Conservation (phyloP, 2,888 invertebrate species). For the Cephus pygmeus region DNA sequence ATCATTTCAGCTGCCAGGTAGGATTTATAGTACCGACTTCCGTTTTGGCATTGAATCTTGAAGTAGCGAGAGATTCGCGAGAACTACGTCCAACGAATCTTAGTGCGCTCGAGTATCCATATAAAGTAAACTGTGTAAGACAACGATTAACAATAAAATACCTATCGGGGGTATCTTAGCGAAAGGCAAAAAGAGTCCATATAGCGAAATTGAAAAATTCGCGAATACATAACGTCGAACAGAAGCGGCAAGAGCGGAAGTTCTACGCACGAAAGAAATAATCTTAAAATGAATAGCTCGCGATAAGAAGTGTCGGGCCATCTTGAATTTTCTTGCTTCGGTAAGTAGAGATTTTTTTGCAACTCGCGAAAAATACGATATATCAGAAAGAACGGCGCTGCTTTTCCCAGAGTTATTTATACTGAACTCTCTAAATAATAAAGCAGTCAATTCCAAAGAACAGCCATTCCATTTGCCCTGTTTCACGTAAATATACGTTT, state of each 20-base stretch:
- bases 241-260: constrained; percentile 80
- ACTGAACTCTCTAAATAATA: constrained; percentile 16
- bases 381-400: background rate
- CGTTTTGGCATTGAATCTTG: constrained; percentile 36
- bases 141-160: too few relatives aligned
- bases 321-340: background rate
- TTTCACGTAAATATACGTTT: constrained; percentile 10
- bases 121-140: background rate
- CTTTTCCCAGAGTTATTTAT: constrained; percentile 9
- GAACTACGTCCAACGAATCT: background rate
- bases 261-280: constrained; percentile 67
- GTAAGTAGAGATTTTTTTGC: background rate
- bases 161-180: background rate
- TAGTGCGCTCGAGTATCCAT: background rate
- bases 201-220: background rate
- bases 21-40: constrained; percentile 19
- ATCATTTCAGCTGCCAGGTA: background rate
- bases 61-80: background rate
- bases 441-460: constrained; percentile 9
- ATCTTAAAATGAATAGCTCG: background rate
- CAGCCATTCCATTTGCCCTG: constrained; percentile 3
- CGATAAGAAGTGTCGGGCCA: background rate
- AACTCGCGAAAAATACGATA: background rate
- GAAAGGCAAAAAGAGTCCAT: background rate
- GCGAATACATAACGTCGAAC: constrained; percentile 71